A percentile compares a stretch with the other conserved stretches of the same genome.
Conservation (phyloP, 2,113 vertebrate genomes). For the Sminthopsis crassicaudata region DNA sequence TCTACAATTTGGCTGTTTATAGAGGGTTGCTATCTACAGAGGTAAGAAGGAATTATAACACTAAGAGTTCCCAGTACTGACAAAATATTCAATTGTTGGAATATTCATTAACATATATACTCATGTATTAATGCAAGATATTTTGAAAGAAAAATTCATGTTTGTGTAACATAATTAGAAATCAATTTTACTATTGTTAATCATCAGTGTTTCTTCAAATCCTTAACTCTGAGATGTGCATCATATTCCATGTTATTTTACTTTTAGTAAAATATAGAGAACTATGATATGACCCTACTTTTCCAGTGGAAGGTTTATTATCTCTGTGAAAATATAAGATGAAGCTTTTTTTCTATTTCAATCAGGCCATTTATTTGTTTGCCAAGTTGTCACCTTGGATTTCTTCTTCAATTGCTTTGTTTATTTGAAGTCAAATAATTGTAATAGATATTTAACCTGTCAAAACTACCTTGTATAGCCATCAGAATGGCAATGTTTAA, state of each 20-base stretch:
- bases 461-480: constrained; percentile 39
- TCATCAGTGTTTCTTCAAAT: constrained; percentile 7
- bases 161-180: constrained; percentile 20
- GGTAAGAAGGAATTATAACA: background rate
- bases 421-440: constrained; percentile 41
- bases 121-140: background rate
- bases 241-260: background rate
- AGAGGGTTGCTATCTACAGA: background rate
- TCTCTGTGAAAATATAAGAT: constrained; percentile 8
- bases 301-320: constrained; percentile 19
- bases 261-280: background rate
- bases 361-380: constrained; percentile 50
- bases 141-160: constrained; percentile 15
- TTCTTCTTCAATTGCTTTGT: constrained; percentile 58
- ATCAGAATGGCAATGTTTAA: constrained; percentile 33
- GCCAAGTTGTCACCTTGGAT: constrained; percentile 44
- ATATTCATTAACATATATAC: background rate
- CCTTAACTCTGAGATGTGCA: background rate
- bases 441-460: constrained; percentile 37
- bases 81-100: background rate
- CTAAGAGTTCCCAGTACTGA: background rate
- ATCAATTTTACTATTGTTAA: background rate
- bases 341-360: background rate
- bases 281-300: constrained; percentile 31
- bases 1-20: background rate